Evolutionary conservation across 2,113 vertebrate genomes (phyloP).

Genomic region (Bubalus kerabau): DNA sequence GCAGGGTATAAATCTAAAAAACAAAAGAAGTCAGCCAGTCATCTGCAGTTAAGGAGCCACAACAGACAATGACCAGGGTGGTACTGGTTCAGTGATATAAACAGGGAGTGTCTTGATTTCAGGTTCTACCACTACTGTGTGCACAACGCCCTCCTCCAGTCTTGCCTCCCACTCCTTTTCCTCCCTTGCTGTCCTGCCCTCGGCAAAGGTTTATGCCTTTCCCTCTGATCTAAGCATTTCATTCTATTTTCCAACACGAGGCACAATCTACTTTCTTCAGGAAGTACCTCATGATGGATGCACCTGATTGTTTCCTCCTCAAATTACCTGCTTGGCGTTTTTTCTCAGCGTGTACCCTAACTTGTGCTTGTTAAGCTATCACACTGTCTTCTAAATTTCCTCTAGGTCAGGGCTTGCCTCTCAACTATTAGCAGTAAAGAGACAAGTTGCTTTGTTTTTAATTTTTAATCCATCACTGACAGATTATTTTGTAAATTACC

Average conservation of each 20-base stretch:
- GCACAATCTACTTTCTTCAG: not conserved
- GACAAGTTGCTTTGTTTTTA: not conserved
- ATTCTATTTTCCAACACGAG: not conserved
- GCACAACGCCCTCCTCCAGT: not conserved
- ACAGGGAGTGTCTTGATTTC: not conserved
- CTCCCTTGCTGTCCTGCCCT: not conserved
- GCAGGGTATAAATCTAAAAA: slow-evolving; percentile 94
- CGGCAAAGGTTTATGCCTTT: not conserved
- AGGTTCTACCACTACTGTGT: not conserved
- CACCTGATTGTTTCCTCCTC: not conserved
- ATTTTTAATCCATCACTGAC: not conserved
- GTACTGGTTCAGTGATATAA: not conserved
- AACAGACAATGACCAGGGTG: not conserved
- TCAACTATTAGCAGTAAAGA: not conserved
- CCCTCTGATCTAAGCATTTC: not conserved
- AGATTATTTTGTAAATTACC: not conserved
- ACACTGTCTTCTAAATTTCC: not conserved
- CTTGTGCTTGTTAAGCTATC: not conserved
- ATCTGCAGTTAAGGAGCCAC: not conserved
- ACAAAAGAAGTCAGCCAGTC: slow-evolving; percentile 6
- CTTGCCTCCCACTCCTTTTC: no score
- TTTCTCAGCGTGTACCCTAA: not conserved
- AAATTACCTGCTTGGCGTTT: not conserved
- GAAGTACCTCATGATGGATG: not conserved
- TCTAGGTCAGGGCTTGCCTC: not conserved